Evolutionary conservation across 2,888 invertebrate species (phyloP).

Genomic region (Cheiracanthium punctorium): DNA sequence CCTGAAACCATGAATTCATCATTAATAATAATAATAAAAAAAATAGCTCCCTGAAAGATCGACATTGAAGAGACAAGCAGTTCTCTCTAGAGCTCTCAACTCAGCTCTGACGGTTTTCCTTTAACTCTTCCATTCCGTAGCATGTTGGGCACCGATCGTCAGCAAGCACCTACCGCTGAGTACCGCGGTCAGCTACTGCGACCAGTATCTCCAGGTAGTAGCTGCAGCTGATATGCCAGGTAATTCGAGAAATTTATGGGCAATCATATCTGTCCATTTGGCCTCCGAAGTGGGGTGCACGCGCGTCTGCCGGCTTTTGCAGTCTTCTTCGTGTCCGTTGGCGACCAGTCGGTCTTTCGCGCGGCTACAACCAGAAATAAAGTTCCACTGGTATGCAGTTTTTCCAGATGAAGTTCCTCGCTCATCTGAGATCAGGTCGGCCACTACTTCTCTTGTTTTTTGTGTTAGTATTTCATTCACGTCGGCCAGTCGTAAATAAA

Average conservation of each 20-base stretch:
- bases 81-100: conserved; percentile 25
- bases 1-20: conserved; percentile 57
- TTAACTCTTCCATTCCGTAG: conserved; percentile 44
- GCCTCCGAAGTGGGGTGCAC: conserved; percentile 52
- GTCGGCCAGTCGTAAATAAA: conserved; percentile 16
- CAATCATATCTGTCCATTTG: conserved; percentile 67
- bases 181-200: conserved; percentile 6
- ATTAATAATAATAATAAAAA: conserved; percentile 56
- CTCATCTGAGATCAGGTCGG: conserved; percentile 43
- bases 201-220: conserved; percentile 51
- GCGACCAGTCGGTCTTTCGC: conserved; percentile 33
- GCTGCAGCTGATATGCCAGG: conserved; percentile 70
- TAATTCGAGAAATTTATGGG: conserved; percentile 70
- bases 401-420: conserved; percentile 29
- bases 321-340: conserved; percentile 13
- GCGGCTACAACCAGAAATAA: not conserved
- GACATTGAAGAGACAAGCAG: conserved; percentile 52
- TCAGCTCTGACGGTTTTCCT: conserved; percentile 33
- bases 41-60: conserved; percentile 49
- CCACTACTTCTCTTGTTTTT: conserved; percentile 19
- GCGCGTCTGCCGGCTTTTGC: conserved; percentile 39
- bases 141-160: conserved; percentile 36
- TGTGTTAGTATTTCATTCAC: conserved; percentile 34
- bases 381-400: conserved; percentile 28
- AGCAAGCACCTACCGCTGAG: conserved; percentile 18